Evolutionary conservation across 1,140 invertebrate species (phyloP).

Genomic region (Bombus pascuorum): DNA sequence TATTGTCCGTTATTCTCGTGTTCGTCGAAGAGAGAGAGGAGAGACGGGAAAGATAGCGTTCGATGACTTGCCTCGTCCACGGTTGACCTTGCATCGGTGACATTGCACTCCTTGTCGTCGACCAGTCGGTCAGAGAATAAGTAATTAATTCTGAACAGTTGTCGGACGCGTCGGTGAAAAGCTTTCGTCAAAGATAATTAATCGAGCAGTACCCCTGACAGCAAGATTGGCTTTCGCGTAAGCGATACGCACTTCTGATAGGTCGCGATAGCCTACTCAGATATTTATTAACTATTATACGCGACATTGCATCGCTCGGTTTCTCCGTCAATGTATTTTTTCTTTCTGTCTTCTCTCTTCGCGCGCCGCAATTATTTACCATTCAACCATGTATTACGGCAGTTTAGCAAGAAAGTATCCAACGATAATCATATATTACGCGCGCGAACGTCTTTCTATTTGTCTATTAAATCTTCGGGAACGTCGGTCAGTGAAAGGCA

Average conservation of each 20-base stretch:
- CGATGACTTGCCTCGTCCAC: neutral
- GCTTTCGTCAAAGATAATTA: slow-evolving; percentile 65
- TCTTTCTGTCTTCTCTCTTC: neutral
- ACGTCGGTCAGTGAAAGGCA: slow-evolving; percentile 43
- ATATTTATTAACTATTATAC: slow-evolving; percentile 58
- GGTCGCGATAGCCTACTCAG: slow-evolving; percentile 36
- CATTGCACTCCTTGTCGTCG: slow-evolving; percentile 46
- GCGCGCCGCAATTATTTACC: slow-evolving; percentile 44
- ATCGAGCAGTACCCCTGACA: slow-evolving; percentile 36
- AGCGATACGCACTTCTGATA: slow-evolving; percentile 32
- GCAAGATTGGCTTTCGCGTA: slow-evolving; percentile 51
- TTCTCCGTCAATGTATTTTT: slow-evolving; percentile 8
- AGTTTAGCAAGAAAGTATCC: slow-evolving; percentile 45
- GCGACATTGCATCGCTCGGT: slow-evolving; percentile 30
- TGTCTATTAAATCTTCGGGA: slow-evolving; percentile 43
- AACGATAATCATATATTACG: slow-evolving; percentile 46
- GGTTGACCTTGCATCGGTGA: slow-evolving; percentile 42
- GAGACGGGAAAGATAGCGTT: neutral
- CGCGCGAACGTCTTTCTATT: slow-evolving; percentile 41
- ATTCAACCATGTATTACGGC: slow-evolving; percentile 46
- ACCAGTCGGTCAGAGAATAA: slow-evolving; percentile 46
- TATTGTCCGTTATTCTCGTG: neutral
- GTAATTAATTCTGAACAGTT: slow-evolving; percentile 60
- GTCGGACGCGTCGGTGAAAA: slow-evolving; percentile 62
- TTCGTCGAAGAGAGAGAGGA: no score